Percentiles rank a stretch among this genome's conserved stretches.
phyloP scores from a whole-genome alignment of 2,113 vertebrate species.

The Fregata magnificens region DNA sequence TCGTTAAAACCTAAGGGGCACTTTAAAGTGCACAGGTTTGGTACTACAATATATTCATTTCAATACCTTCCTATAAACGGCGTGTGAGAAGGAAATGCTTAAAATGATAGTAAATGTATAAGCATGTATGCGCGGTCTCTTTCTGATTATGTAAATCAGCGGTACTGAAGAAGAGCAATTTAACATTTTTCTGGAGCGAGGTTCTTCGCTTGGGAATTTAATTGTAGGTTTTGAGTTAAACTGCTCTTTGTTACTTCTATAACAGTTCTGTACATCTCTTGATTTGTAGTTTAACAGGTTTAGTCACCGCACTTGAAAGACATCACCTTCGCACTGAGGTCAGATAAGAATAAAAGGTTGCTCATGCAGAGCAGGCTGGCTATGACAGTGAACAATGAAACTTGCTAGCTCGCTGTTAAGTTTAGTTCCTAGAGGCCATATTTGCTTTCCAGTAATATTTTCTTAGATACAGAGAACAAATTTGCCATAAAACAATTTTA shows the following conservation, averaged over 20 bases:
- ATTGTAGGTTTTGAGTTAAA: slow-evolving; percentile 60
- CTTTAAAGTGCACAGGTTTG: slow-evolving; percentile 3
- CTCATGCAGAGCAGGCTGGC: slow-evolving; percentile 53
- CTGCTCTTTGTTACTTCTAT: slow-evolving; percentile 41
- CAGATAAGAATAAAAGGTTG: slow-evolving; percentile 57
- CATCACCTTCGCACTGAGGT: slow-evolving; percentile 58
- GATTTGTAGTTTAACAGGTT: slow-evolving; percentile 61
- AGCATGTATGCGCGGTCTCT: background rate
- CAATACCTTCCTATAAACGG: background rate
- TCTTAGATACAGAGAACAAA: background rate
- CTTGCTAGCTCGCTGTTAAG: background rate
- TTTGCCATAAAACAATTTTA: background rate
- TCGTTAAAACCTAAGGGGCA: background rate
- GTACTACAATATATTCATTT: background rate
- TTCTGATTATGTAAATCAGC: slow-evolving; percentile 36
- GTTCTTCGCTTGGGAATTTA: slow-evolving; percentile 58
- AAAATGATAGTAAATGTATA: background rate
- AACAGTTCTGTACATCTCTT: slow-evolving; percentile 44
- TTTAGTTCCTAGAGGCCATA: background rate
- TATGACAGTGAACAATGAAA: slow-evolving; percentile 39
- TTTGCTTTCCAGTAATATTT: background rate
- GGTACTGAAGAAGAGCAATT: slow-evolving; percentile 27
- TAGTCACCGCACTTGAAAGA: slow-evolving; percentile 57
- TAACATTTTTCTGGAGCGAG: slow-evolving; percentile 52
- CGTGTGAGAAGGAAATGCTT: slow-evolving; percentile 18